Evolutionary conservation across 2,888 invertebrate genomes (phyloP), one percentile per base, ranked within the genome.

Genomic region (Thera obeliscata): DNA sequence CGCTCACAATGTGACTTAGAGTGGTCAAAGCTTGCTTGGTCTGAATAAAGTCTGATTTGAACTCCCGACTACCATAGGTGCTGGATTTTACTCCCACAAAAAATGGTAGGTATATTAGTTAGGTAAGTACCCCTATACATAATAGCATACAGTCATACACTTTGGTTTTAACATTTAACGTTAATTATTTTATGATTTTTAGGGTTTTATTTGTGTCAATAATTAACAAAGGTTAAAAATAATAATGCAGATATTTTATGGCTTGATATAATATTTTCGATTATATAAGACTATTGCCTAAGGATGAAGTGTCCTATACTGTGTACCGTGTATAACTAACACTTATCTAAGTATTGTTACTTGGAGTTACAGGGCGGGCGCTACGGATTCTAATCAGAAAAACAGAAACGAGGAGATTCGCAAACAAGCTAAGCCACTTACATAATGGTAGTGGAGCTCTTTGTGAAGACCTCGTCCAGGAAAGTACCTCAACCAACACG

Each of bases 121-220:
- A 55, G 9, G 55, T 55, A 55, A 7, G 55, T 54, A 50, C 22
- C 2, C n/a, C 6, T 48, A 35, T 35, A 59, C 12, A 35, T 38
- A 36, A 8, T 38, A 12, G 8, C 2, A 7, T 49, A 12, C 22
- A 33, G 33, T 33, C 3, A 52, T 33, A 33, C 8, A 33, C 22
- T 22, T 22, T 22, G 52, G 33, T 22, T 12, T 56, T 36, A 49
- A 58, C 48, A 58, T 49, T 58, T 58, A 11, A 35, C 48, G 3
- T 33, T 52, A 61, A 56, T 48, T 36, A 48, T 56, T 55, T 61
- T 54, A 61, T 33, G 54, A 46, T 46, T 61, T 54, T 61, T 54
- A 61, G 43, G 54, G 54, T 46, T 61, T 54, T 56, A 48, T 46
- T 55, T 36, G 48, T 54, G 61, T 43, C 52, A 61, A 7, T 46